Evolutionary conservation across 2,113 vertebrate species (phyloP), one percentile per base, ranked within the genome.

Genomic region (Thermophis baileyi): DNA sequence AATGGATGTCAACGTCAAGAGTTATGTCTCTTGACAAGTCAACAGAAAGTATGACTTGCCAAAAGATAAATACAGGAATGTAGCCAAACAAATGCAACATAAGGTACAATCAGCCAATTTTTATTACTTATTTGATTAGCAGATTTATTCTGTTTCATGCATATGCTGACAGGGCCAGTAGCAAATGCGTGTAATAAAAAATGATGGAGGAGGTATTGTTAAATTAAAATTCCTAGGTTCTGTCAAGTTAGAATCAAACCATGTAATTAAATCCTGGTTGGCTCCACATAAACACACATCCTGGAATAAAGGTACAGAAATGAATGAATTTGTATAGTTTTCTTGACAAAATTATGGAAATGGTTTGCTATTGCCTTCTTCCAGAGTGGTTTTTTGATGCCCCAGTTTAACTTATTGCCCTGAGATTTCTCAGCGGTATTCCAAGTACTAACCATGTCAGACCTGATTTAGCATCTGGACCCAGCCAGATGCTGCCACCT

Each of bases 1-100:
- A 94, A 97, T 96, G 94, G 95, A 96, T 96, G 95, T 95, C 97
- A 98, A 97, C 96, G 97, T 97, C 95, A 98, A 97, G 97, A 98
- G 97, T 97, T 97, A 97, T 97, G 97, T 96, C 97, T 97, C 96
- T 96, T 3, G 96, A 96, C 60, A 85, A 95, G 95, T 81, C 35
- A 81, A 96, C 93, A 96, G 95, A 88, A 93, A 96, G 92, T 89
- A 0, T 92, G 94, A 93, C 93, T 94, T 89, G 95, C 57, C 54
- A 57, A 92, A 94, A 96, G 95, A 97, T 96, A 97, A 97, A 95
- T 94, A 96, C 92, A 96, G 96, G 95, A 95, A 97, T 96, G 92
- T 0, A 95, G 97, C 97, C 98, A 98, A 98, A 97, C 74, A 81
- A 90, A 93, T 69, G n/a, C 44, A 63, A 87, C 51, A 87, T 51